These are phyloP conservation scores for Ginglymostoma cirratum DNA, from an alignment of 2,113 vertebrate genomes.

Conservation along the genomic window DNA sequence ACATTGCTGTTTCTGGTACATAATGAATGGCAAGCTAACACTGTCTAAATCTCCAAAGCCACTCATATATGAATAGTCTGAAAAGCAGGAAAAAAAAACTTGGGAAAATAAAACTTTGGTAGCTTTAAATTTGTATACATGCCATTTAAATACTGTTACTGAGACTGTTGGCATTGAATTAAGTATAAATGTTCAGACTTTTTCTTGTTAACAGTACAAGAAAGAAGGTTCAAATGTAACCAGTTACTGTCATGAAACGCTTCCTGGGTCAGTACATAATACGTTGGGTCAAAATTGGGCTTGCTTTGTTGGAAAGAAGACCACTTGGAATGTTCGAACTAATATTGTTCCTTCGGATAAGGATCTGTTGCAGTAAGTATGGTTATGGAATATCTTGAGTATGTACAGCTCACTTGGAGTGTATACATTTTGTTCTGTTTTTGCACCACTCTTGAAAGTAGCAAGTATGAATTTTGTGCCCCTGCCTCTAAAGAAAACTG, in stretches of 20 bases:
- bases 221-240: constrained; percentile 61
- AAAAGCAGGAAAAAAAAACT: neutral
- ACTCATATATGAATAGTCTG: neutral
- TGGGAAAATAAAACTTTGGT: neutral
- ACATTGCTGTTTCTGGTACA: neutral
- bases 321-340: constrained; percentile 40
- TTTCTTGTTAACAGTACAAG: constrained; percentile 64
- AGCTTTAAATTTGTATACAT: neutral
- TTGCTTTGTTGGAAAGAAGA: constrained; percentile 76
- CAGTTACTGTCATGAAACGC: constrained; percentile 84
- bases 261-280: constrained; percentile 88
- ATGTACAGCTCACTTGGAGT: neutral
- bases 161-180: neutral
- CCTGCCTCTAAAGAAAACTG: neutral
- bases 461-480: neutral
- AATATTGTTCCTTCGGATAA: neutral
- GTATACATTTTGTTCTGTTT: neutral
- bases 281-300: constrained; percentile 87
- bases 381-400: neutral
- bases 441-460: neutral
- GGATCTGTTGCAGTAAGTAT: neutral
- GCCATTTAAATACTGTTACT: neutral
- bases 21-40: neutral
- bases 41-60: neutral
- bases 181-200: neutral